Evolutionary conservation across 1,140 invertebrate species (phyloP).

Genomic region (Triops longicaudatus): DNA sequence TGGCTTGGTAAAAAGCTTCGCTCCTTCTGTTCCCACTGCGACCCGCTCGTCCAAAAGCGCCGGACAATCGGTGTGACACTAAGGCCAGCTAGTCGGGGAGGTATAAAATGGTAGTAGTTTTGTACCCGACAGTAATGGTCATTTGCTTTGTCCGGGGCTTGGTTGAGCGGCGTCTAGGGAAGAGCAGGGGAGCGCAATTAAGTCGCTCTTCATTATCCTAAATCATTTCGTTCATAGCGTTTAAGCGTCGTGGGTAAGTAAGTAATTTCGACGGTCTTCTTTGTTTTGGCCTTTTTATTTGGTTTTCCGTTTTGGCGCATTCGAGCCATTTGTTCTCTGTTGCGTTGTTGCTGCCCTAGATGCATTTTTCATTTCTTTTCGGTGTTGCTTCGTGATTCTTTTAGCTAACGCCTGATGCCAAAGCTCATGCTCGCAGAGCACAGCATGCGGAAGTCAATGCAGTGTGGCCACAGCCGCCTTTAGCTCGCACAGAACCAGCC

Average conservation of each 20-base stretch:
- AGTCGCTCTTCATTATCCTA: not conserved
- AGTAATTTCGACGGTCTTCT: not conserved
- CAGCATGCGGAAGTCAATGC: slow-evolving; percentile 22
- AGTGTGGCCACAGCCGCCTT: slow-evolving; percentile 21
- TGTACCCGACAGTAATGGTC: not conserved
- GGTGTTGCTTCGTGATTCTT: slow-evolving; percentile 32
- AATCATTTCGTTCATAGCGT: not conserved
- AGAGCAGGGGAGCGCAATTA: not conserved
- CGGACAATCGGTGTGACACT: not conserved
- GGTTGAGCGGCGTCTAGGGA: not conserved
- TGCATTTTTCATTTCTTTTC: slow-evolving; percentile 22
- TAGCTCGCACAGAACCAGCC: slow-evolving; percentile 13
- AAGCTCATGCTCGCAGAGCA: slow-evolving; percentile 35
- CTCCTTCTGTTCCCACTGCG: not conserved
- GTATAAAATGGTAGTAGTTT: too few relatives aligned
- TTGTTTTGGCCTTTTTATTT: not conserved
- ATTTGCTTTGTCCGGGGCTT: not conserved
- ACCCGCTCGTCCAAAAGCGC: not conserved
- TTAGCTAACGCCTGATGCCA: slow-evolving; percentile 72
- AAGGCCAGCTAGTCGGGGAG: not conserved
- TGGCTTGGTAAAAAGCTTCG: slow-evolving; percentile 19
- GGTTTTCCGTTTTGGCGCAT: too few relatives aligned
- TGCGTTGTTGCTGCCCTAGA: not conserved
- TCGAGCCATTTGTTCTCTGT: not conserved
- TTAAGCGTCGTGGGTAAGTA: slow-evolving; percentile 24